These are phyloP conservation scores for Neosilurus mollespiculum DNA, from an alignment of 2,797 vertebrate species.

Conservation along the genomic window DNA sequence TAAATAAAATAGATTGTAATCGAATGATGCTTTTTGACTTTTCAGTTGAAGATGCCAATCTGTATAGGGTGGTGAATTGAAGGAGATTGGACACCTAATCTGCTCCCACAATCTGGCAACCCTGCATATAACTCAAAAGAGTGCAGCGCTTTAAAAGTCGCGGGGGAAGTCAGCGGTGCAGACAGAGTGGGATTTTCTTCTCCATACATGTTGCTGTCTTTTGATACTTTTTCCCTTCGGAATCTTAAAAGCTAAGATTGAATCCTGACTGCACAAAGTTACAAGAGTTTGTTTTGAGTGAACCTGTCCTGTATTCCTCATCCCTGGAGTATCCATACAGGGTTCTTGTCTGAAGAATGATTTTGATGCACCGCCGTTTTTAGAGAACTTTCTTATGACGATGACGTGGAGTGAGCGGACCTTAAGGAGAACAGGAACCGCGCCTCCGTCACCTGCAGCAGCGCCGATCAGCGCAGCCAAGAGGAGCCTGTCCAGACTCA, in stretches of 20 bases:
- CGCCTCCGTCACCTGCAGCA: slow-evolving; percentile 54
- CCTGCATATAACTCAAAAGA: background rate
- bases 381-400: slow-evolving; percentile 22
- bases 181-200: background rate
- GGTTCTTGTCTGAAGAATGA: background rate
- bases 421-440: slow-evolving; percentile 58
- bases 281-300: no score
- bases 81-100: accelerated
- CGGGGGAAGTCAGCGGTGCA: background rate
- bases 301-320: background rate
- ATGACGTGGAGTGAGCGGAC: slow-evolving; percentile 60
- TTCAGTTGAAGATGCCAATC: background rate
- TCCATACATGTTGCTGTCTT: background rate
- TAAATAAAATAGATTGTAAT: background rate
- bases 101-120: background rate
- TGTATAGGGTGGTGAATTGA: background rate
- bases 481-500: slow-evolving; percentile 67
- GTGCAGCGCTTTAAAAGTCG: slow-evolving; percentile 16
- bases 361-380: background rate
- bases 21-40: background rate
- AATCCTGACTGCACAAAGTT: background rate
- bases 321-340: slow-evolving; percentile 1
- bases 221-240: background rate
- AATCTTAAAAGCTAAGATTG: background rate
- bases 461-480: slow-evolving; percentile 63